Evolutionary conservation across 2,113 vertebrate genomes (phyloP).

Genomic region (Apaloderma vittatum): DNA sequence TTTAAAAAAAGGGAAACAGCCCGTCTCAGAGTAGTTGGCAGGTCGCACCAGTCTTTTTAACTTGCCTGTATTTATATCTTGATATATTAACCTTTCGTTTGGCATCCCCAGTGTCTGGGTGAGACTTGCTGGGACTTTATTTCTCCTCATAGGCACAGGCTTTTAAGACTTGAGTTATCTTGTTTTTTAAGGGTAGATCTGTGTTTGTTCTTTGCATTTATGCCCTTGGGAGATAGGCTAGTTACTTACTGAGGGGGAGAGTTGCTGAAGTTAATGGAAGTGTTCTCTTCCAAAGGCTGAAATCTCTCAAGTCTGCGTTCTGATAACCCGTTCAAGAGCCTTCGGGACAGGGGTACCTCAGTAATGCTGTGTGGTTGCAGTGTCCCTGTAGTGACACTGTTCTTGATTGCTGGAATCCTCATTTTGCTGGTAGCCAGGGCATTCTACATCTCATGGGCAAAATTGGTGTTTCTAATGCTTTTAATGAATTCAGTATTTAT

Average conservation of each 20-base stretch:
- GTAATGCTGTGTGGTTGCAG: not conserved
- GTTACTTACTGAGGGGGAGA: not conserved
- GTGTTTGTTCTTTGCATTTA: not conserved
- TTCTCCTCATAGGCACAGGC: not conserved
- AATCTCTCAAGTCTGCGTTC: not conserved
- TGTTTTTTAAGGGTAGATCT: not conserved
- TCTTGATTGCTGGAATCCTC: not conserved
- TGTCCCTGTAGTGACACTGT: not conserved
- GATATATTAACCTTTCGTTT: not conserved
- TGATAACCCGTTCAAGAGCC: not conserved
- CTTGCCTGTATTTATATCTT: not conserved
- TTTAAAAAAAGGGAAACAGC: not conserved
- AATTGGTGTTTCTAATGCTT: conserved; percentile 35
- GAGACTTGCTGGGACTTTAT: not conserved
- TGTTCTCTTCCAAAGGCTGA: not conserved
- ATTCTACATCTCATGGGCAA: not conserved
- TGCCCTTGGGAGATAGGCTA: not conserved
- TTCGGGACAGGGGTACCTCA: not conserved
- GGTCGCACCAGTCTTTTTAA: not conserved
- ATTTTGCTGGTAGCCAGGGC: not conserved
- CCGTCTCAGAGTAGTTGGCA: not conserved
- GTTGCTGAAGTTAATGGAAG: not conserved
- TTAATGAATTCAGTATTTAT: conserved; percentile 57
- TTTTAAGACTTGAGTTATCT: not conserved
- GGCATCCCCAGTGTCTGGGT: not conserved